Evolutionary conservation across 2,888 invertebrate genomes (phyloP).

Genomic region (Agrochola lychnidis): DNA sequence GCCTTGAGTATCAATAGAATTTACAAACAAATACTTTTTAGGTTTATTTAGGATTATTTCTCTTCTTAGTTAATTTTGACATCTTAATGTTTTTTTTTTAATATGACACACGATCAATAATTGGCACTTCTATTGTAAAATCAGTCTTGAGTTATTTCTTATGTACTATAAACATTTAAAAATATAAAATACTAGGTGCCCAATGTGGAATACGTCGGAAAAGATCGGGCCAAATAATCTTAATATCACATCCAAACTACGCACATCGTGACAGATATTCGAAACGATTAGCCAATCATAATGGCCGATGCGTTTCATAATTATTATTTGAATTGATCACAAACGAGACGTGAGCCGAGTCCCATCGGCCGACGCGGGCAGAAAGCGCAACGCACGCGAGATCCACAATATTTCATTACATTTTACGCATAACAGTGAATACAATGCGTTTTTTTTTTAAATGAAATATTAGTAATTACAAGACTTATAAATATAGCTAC

Average conservation of each 20-base stretch:
- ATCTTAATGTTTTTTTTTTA: no score
- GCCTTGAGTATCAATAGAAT: no score
- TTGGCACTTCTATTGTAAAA: no score
- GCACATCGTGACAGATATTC: conserved; percentile 26
- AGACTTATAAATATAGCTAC: background rate
- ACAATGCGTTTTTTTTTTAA: conserved; percentile 36
- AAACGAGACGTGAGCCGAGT: conserved; percentile 37
- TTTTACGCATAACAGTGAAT: conserved; percentile 53
- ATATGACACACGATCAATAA: no score
- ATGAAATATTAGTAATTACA: conserved; percentile 29
- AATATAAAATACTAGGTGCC: no score
- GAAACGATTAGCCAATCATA: conserved; percentile 43
- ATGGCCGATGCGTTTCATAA: conserved; percentile 72
- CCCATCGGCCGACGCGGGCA: conserved; percentile 44
- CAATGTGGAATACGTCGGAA: background rate
- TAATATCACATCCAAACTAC: conserved; percentile 29
- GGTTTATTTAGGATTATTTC: no score
- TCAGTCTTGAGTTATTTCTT: no score
- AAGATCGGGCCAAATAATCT: background rate
- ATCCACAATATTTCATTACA: conserved; percentile 54
- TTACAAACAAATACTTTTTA: no score
- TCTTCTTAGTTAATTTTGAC: no score
- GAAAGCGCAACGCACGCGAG: conserved; percentile 68
- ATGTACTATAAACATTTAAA: no score
- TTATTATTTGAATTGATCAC: conserved; percentile 67